A percentile compares a stretch with the other conserved stretches of the same genome.
Conservation (phyloP, 1,140 invertebrate species). For the Polyergus mexicanus region DNA sequence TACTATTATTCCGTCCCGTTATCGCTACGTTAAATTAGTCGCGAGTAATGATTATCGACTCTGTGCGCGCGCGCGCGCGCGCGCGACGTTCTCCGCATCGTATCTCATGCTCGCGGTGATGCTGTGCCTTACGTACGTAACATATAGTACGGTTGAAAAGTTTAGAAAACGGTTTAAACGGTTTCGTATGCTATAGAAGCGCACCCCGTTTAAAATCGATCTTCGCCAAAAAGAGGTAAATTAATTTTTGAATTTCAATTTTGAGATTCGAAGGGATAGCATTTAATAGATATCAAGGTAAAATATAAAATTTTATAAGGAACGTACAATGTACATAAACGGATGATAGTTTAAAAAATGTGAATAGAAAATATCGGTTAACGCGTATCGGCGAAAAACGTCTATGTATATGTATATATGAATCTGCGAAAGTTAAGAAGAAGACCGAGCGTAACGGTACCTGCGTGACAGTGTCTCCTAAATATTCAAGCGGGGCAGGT, state of each 20-base stretch:
- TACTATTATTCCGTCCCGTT: constrained; percentile 65
- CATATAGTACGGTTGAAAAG: not conserved
- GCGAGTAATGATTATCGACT: constrained; percentile 75
- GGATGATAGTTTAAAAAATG: not conserved
- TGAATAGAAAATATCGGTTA: constrained; percentile 24
- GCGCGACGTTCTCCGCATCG: constrained; percentile 25
- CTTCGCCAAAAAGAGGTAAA: not conserved
- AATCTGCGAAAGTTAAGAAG: constrained; percentile 80
- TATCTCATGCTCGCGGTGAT: constrained; percentile 7
- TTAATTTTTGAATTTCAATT: not conserved
- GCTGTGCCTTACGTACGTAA: not conserved
- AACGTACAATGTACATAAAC: not conserved
- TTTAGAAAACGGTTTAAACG: not conserved
- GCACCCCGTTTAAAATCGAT: not conserved
- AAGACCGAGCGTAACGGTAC: constrained; percentile 86
- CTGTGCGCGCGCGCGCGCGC: not conserved
- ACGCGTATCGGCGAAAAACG: constrained; percentile 60
- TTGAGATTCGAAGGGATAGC: not conserved
- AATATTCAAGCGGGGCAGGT: constrained; percentile 85
- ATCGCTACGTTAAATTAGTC: constrained; percentile 76
- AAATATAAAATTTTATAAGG: not conserved
- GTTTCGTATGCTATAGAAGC: not conserved
- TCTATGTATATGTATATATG: constrained; percentile 57
- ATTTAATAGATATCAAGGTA: not conserved
- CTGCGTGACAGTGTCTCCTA: constrained; percentile 86